Percentiles rank a stretch among this genome's conserved stretches.
phyloP scores from a whole-genome alignment of 1,140 invertebrate genomes.

The Drosophila ironensis region DNA sequence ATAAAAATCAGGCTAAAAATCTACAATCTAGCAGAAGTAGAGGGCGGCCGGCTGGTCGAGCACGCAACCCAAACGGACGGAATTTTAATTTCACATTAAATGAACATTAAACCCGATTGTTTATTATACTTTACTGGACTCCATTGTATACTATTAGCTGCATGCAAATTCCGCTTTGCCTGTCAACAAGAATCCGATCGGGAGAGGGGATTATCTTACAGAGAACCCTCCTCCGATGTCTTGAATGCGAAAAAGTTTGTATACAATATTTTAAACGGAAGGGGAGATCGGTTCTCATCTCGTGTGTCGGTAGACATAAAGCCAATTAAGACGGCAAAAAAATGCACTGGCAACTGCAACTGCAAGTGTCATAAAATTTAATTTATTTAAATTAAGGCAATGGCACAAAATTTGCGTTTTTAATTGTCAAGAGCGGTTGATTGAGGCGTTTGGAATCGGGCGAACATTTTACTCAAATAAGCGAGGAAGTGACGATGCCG shows the following conservation, averaged over 20 bases:
- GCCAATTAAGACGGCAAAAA: conserved; percentile 64
- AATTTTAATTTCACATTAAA: conserved; percentile 51
- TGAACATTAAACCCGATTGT: conserved; percentile 35
- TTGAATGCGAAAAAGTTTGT: too few species aligned
- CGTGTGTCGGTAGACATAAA: conserved; percentile 64
- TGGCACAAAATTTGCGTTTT: conserved; percentile 78
- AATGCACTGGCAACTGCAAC: conserved; percentile 49
- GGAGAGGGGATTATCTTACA: conserved; percentile 11
- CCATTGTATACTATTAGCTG: not conserved
- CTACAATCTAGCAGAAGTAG: conserved; percentile 6
- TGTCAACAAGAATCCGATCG: conserved; percentile 31
- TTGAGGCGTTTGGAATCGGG: not conserved
- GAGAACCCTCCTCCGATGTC: not conserved
- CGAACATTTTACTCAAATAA: not conserved
- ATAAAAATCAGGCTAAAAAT: conserved; percentile 37
- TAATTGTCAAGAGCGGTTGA: conserved; percentile 55
- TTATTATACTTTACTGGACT: conserved; percentile 54
- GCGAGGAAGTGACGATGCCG: conserved; percentile 3
- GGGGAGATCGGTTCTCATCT: conserved; percentile 17
- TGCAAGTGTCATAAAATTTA: conserved; percentile 75
- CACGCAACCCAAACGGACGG: conserved; percentile 35
- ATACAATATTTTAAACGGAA: not conserved
- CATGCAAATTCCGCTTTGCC: conserved; percentile 42
- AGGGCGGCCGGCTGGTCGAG: not conserved
- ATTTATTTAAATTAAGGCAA: conserved; percentile 80